Evolutionary conservation across 2,113 vertebrate species (phyloP).

Genomic region (Chitala chitala): DNA sequence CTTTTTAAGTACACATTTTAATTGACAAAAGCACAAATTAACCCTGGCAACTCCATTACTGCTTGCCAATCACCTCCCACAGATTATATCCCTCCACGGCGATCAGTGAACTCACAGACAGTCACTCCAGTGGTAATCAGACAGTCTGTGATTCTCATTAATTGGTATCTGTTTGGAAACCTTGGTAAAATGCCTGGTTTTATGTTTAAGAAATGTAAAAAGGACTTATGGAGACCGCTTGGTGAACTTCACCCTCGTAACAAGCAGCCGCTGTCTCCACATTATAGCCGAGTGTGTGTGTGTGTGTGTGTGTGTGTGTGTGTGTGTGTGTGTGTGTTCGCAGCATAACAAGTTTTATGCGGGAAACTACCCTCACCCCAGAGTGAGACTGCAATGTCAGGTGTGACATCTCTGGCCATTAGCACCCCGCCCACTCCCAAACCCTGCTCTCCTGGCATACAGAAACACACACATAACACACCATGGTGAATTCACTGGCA

Average conservation of each 20-base stretch:
- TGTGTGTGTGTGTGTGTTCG: not conserved
- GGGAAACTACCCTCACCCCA: not conserved
- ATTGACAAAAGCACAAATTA: not conserved
- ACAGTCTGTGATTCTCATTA: not conserved
- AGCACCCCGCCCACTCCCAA: not conserved
- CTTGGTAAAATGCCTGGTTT: not conserved
- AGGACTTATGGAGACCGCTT: not conserved
- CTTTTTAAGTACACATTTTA: no score
- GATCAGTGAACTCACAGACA: not conserved
- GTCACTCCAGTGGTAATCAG: not conserved
- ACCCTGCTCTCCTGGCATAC: not conserved
- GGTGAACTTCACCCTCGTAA: not conserved
- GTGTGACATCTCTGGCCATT: constrained; percentile 8
- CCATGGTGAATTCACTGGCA: not conserved
- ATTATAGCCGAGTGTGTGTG: not conserved
- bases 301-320: not conserved
- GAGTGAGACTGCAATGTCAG: constrained; percentile 7
- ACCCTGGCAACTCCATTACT: not conserved
- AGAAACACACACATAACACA: not conserved
- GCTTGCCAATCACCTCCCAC: not conserved
- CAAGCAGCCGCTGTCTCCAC: constrained; percentile 12
- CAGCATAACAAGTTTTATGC: not conserved
- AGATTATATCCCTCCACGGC: not conserved
- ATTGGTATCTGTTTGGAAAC: no score
- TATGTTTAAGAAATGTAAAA: not conserved